Conservation (phyloP, 2,797 vertebrate species). For the Atherinosoma microstoma region DNA sequence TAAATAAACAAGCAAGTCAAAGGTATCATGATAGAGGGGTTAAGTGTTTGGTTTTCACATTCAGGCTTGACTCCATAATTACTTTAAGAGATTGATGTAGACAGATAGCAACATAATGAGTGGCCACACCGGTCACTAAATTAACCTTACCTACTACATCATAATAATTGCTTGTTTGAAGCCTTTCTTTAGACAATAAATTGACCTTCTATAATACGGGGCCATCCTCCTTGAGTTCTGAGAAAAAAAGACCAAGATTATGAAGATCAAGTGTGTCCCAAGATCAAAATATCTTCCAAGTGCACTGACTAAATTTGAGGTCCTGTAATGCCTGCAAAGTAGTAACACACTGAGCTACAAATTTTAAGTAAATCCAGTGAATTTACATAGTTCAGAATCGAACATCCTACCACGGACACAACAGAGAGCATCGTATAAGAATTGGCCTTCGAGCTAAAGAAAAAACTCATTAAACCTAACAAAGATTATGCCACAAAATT, state of each 20-base stretch:
- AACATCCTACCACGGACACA: conserved; percentile 6
- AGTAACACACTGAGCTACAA: neutral
- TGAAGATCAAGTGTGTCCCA: too few relatives aligned
- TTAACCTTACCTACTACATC: neutral
- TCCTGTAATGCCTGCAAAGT: neutral
- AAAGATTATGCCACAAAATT: conserved; percentile 16
- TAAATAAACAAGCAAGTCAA: neutral
- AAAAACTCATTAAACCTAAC: conserved; percentile 16
- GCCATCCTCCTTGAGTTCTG: neutral
- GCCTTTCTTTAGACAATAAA: neutral
- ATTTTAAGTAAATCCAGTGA: neutral
- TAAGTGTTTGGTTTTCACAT: neutral
- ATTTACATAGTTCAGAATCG: neutral
- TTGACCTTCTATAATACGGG: neutral
- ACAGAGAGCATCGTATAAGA: neutral
- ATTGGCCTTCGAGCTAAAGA: neutral
- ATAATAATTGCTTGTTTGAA: neutral
- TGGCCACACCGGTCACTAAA: neutral
- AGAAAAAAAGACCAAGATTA: neutral
- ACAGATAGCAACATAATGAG: neutral
- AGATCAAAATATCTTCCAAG: neutral
- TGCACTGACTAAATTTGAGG: neutral
- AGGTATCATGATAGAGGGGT: neutral
- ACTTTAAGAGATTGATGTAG: neutral
- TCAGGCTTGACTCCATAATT: neutral